Conservation (phyloP, 1,140 invertebrate species). For the Heliconius himera region DNA sequence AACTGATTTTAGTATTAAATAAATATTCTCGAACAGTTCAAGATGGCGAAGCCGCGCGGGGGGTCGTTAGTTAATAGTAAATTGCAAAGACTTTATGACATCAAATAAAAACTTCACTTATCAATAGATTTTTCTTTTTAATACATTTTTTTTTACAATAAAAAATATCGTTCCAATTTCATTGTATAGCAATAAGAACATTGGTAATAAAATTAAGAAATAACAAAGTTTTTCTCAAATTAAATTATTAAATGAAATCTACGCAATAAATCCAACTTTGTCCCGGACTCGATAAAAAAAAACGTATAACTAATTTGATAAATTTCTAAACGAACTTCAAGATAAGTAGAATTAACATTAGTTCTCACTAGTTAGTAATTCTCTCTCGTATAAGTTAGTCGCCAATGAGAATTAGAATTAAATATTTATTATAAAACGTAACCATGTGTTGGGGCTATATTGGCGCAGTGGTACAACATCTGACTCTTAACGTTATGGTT, state of each 20-base stretch:
- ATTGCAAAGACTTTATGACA: too few species aligned
- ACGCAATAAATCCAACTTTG: conserved; percentile 10
- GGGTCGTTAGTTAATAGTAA: too few species aligned
- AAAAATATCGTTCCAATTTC: neutral
- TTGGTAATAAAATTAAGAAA: conserved; percentile 1
- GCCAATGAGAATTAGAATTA: neutral
- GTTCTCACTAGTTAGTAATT: too few species aligned
- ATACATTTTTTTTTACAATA: neutral
- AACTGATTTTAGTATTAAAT: too few species aligned
- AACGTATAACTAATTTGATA: conserved; percentile 9
- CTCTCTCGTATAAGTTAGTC: neutral
- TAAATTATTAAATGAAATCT: conserved; percentile 27
- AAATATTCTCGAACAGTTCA: too few species aligned
- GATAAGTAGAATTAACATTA: neutral
- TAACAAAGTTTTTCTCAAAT: conserved; percentile 14
- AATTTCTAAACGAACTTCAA: neutral
- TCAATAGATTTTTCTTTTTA: too few species aligned
- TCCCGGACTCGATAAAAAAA: conserved; percentile 16
- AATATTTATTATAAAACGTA: neutral
- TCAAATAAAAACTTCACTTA: too few species aligned
- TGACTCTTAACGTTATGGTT: too few species aligned
- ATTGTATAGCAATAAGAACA: neutral
- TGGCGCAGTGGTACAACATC: too few species aligned
- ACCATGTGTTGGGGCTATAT: too few species aligned
- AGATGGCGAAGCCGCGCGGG: too few species aligned